Evolutionary conservation across 2,797 vertebrate species (phyloP).

Genomic region (Jordanella pulchra): DNA sequence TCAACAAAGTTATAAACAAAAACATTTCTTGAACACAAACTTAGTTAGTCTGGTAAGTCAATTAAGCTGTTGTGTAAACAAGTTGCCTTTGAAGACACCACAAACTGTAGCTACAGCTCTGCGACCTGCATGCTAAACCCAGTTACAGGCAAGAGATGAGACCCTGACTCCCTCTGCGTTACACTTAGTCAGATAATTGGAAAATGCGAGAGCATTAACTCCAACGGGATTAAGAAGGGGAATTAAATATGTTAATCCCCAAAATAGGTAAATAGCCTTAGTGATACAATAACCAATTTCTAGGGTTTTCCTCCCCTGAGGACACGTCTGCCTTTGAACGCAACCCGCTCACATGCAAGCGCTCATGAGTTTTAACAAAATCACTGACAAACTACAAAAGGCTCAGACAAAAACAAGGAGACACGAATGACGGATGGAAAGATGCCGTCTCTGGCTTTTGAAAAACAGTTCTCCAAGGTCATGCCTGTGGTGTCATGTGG

Average conservation of each 20-base stretch:
- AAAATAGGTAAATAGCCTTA: constrained; percentile 88
- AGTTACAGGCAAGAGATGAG: constrained; percentile 73
- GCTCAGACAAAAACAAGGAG: constrained; percentile 30
- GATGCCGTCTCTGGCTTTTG: constrained; percentile 63
- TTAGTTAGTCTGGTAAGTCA: constrained; percentile 61
- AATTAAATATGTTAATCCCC: constrained; percentile 90
- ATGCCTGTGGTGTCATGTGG: constrained; percentile 72
- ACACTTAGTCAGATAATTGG: constrained; percentile 87
- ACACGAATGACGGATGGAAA: constrained; percentile 10
- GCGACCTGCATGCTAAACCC: constrained; percentile 74
- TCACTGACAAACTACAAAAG: constrained; percentile 4
- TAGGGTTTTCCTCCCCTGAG: constrained; percentile 85
- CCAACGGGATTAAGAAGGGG: constrained; percentile 84
- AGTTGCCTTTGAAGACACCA: constrained; percentile 70
- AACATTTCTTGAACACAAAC: constrained; percentile 39
- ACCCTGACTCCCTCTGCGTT: constrained; percentile 76
- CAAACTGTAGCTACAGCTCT: constrained; percentile 63
- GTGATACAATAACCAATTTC: constrained; percentile 89
- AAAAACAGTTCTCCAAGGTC: constrained; percentile 84
- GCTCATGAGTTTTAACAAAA: constrained; percentile 13
- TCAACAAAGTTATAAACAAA: constrained; percentile 33
- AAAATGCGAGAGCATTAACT: constrained; percentile 86
- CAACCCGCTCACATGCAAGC: constrained; percentile 61
- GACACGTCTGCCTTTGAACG: constrained; percentile 86
- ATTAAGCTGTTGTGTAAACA: constrained; percentile 70